A percentile compares a stretch with the other conserved stretches of the same genome.
These are phyloP conservation scores for Macrosteles quadrilineatus DNA, from an alignment of 1,140 invertebrate genomes.

Conservation along the genomic window DNA sequence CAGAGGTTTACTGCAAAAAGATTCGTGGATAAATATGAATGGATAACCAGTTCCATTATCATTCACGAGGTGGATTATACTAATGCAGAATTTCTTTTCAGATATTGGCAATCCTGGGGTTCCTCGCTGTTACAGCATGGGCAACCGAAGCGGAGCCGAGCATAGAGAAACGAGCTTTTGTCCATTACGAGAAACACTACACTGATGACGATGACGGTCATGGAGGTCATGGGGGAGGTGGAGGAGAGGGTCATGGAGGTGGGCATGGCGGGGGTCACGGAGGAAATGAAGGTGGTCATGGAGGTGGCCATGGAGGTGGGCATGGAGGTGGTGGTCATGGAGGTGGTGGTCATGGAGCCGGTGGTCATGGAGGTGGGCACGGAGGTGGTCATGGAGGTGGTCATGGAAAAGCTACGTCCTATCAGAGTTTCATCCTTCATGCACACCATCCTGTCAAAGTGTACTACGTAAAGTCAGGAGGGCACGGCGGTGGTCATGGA, in stretches of 20 bases:
- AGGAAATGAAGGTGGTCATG: not conserved
- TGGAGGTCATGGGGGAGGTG: not conserved
- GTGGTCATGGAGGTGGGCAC: constrained; percentile 1
- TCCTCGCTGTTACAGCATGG: not conserved
- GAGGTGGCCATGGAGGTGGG: constrained; percentile 1
- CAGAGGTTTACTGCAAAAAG: too few species aligned
- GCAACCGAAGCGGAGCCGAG: not conserved
- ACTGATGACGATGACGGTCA: not conserved
- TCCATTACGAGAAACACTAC: constrained; percentile 5
- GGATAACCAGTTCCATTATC: too few species aligned
- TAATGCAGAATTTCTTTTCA: not conserved
- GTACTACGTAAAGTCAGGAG: not conserved
- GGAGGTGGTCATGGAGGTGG: constrained; percentile 15
- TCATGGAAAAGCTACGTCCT: constrained; percentile 34
- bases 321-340: not conserved
- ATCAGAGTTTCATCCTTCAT: constrained; percentile 32
- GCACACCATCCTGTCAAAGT: constrained; percentile 26
- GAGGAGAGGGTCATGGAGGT: not conserved
- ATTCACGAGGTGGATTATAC: too few species aligned
- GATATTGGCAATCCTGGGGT: not conserved
- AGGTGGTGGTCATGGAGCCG: not conserved
- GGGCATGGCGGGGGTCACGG: not conserved
- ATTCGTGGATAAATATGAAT: too few species aligned
- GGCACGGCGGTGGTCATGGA: not conserved
- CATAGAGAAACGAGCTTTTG: not conserved